Base-by-base conservation (phyloP, 2,797 vertebrate species). In the Hemibagrus guttatus region DNA sequence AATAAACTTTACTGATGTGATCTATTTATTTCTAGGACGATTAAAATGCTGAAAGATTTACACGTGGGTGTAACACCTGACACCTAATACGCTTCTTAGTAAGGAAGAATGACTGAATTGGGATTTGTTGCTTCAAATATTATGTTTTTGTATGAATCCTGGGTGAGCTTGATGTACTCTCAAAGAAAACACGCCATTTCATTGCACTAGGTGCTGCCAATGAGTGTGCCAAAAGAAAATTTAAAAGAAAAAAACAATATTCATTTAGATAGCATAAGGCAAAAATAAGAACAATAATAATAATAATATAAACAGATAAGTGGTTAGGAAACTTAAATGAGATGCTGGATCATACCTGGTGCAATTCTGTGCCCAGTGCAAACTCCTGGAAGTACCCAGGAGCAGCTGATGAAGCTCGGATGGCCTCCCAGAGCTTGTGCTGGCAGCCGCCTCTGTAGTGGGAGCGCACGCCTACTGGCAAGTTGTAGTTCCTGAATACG, bases 401-500 rank as follows among this genome's bases (percentile, higher is more conserved):
- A 85, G 89, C 87, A 56, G 85, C 86, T 2, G 87, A 85, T 0
- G 86, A 86, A 13, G 85, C 86, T 84, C 88, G 66, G n/a, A 89
- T 85, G 42, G 86, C 88, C 72, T 89, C 88, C 88, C 88, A 89
- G 54, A 89, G 76, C 74, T 89, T 97, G 92, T 98, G 97, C 26
- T 97, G 96, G 93, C 97, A 98, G 88, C 97, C 93, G 89, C 98
- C 95, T 52, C 94, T 91, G 92, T 96, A 96, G 92, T 97, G 97
- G 58, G 98, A 97, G 86, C 96, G 97, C 81, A 97, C 89, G 39
- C 98, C 97, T 7, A 98, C 97, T 76, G 96, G 95, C 90, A 98
- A 95, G 89, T 97, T 98, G 93, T 99, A 99, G 94, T 99, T 99
- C 92, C 98, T 96, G 91, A 99, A 99, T 87, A 99, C 97, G 87